A percentile compares a stretch with the other conserved stretches of the same genome.
These are phyloP conservation scores for Onychorhynchus coronatus DNA, from an alignment of 2,113 vertebrate genomes.

Conservation along the genomic window DNA sequence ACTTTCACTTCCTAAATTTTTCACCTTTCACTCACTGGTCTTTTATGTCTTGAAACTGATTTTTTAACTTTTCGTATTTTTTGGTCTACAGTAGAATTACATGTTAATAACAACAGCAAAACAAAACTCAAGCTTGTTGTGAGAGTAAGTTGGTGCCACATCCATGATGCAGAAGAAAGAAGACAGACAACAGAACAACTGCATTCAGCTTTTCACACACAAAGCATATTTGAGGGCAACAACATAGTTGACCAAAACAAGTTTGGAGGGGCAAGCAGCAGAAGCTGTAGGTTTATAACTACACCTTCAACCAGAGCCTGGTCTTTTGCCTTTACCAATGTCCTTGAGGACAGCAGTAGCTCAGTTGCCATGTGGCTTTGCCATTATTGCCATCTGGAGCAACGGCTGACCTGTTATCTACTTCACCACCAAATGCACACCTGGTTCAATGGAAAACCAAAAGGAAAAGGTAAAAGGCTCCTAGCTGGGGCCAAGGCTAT, in stretches of 20 bases:
- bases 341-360: constrained; percentile 40
- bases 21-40: constrained; percentile 70
- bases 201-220: constrained; percentile 65
- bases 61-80: constrained; percentile 71
- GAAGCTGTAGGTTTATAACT: constrained; percentile 46
- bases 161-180: constrained; percentile 64
- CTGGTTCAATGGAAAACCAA: constrained; percentile 23
- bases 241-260: constrained; percentile 48
- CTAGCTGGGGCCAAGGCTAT: constrained; percentile 4
- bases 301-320: constrained; percentile 47
- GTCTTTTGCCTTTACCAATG: background rate
- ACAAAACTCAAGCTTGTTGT: constrained; percentile 55
- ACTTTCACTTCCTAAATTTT: constrained; percentile 58
- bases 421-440: constrained; percentile 8
- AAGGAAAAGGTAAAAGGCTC: constrained; percentile 2
- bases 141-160: constrained; percentile 71
- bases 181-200: constrained; percentile 60
- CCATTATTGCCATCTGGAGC: constrained; percentile 25
- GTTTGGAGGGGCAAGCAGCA: constrained; percentile 28
- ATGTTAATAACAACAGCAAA: constrained; percentile 74
- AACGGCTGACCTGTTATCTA: background rate
- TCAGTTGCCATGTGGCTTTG: constrained; percentile 12
- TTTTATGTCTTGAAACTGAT: constrained; percentile 69
- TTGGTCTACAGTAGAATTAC: constrained; percentile 87
- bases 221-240: constrained; percentile 57